Evolutionary conservation across 1,140 invertebrate genomes (phyloP).

Genomic region (Camponotus pennsylvanicus): DNA sequence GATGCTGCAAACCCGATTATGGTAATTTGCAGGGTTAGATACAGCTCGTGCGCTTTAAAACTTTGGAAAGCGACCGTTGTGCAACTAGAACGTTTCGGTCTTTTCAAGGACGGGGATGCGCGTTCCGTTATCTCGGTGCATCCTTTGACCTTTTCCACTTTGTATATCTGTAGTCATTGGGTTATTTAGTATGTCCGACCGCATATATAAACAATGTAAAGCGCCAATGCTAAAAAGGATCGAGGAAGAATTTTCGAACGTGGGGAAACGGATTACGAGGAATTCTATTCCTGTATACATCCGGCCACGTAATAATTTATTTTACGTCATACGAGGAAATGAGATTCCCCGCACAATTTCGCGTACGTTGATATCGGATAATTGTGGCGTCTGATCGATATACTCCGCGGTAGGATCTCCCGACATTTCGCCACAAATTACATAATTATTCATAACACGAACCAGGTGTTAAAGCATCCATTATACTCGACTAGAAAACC

Average conservation of each 20-base stretch:
- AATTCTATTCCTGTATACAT: neutral
- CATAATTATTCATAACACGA: conserved; percentile 53
- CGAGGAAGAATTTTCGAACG: neutral
- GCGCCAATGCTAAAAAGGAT: neutral
- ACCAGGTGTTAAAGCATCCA: conserved; percentile 13
- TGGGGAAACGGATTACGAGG: too few relatives aligned
- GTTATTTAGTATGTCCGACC: conserved; percentile 38
- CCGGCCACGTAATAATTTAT: conserved; percentile 3
- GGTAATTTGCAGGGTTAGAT: conserved; percentile 56
- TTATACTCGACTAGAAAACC: conserved; percentile 17
- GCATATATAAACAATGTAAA: conserved; percentile 29
- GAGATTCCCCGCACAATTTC: neutral
- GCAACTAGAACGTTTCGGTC: conserved; percentile 54
- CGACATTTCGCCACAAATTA: conserved; percentile 27
- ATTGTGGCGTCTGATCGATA: conserved; percentile 45
- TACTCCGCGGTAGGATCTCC: conserved; percentile 20
- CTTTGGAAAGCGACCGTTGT: conserved; percentile 44
- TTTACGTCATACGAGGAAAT: neutral
- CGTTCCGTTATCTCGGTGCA: conserved; percentile 61
- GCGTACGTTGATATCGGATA: conserved; percentile 15
- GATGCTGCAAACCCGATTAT: conserved; percentile 60
- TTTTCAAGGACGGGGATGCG: conserved; percentile 68
- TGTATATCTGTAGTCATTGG: conserved; percentile 22
- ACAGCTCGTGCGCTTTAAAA: conserved; percentile 51
- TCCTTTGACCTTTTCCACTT: conserved; percentile 61